Percentiles rank a stretch among this genome's conserved stretches.
Evolutionary conservation across 2,113 vertebrate genomes (phyloP).

Genomic region (Pachyramphus minor): DNA sequence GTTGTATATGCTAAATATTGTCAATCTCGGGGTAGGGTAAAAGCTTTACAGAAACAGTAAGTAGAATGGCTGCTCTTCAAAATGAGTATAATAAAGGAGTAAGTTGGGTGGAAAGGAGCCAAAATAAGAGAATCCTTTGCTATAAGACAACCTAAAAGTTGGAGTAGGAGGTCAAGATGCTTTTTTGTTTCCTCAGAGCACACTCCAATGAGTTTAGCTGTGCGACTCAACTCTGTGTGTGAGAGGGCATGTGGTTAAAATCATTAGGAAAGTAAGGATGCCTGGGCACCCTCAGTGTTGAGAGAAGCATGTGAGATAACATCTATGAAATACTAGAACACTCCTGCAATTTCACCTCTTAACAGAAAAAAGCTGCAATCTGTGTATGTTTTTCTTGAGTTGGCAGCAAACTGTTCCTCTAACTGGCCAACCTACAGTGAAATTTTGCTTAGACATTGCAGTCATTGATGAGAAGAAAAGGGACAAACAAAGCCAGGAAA

Average conservation of each 20-base stretch:
- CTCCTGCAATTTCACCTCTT: neutral
- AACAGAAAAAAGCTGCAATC: neutral
- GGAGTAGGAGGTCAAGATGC: neutral
- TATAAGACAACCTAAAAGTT: neutral
- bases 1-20: neutral
- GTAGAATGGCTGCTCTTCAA: neutral
- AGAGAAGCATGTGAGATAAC: neutral
- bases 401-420: neutral
- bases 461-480: neutral
- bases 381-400: neutral
- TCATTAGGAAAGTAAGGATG: neutral
- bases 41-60: neutral
- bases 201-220: neutral
- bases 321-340: neutral
- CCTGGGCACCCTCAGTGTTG: neutral
- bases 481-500: neutral
- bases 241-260: neutral
- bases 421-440: neutral
- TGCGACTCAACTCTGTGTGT: neutral
- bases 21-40: neutral
- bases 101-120: neutral
- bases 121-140: neutral
- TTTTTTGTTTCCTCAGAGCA: neutral
- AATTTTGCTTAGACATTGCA: neutral
- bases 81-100: neutral